Evolutionary conservation across 2,797 vertebrate species (phyloP).

Genomic region (Delichon dasypus): DNA sequence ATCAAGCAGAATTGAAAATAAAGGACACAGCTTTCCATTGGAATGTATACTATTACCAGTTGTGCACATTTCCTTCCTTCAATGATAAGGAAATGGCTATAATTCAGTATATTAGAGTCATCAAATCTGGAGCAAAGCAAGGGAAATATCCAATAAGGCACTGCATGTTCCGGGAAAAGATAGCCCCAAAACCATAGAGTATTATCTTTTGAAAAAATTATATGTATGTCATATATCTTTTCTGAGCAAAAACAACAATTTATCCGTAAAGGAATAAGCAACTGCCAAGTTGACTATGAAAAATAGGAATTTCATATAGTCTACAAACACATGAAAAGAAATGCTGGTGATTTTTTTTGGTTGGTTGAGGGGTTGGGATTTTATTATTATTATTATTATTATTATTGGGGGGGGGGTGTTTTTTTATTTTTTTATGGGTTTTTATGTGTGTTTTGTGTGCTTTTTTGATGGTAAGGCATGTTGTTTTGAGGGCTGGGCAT

Average conservation of each 20-base stretch:
- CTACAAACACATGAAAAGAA: not conserved
- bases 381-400: fast-evolving
- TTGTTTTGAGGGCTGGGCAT: fast-evolving
- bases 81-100: not conserved
- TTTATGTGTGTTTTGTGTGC: not conserved
- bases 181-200: not conserved
- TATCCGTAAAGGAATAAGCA: not conserved
- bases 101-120: not conserved
- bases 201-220: not conserved
- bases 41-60: not conserved
- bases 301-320: not conserved
- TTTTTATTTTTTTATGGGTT: too few relatives aligned
- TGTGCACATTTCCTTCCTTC: not conserved
- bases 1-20: not conserved
- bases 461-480: too few relatives aligned
- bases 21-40: not conserved
- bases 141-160: not conserved
- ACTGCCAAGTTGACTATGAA: not conserved
- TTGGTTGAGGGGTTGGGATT: fast-evolving
- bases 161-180: not conserved
- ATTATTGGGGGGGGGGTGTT: not conserved
- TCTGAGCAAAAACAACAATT: not conserved
- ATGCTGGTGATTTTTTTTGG: not conserved
- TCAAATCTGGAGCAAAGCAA: not conserved
- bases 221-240: not conserved